A percentile compares a stretch with the other conserved stretches of the same genome.
phyloP scores from a whole-genome alignment of 2,113 vertebrate genomes.

The Lepisosteus oculatus region DNA sequence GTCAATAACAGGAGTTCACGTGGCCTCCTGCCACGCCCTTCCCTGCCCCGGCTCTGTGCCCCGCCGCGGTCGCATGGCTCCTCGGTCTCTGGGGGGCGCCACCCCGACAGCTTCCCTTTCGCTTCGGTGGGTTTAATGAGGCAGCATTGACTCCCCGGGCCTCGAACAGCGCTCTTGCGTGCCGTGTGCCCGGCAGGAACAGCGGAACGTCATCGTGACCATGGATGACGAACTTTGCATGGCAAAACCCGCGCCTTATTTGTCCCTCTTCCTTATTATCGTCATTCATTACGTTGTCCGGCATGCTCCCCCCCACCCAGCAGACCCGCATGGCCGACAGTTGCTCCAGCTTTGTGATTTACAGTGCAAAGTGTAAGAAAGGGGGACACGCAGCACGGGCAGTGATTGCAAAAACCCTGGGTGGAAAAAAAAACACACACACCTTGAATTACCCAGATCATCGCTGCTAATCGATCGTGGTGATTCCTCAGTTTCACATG shows the following conservation, averaged over 20 bases:
- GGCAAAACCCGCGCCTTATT: background rate
- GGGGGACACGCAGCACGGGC: too few relatives aligned
- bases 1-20: conserved; percentile 7
- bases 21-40: background rate
- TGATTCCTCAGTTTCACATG: too few relatives aligned
- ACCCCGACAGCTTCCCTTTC: background rate
- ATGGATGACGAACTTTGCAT: background rate
- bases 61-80: background rate
- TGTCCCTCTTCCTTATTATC: background rate
- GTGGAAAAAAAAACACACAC: too few relatives aligned
- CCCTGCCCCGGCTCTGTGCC: background rate
- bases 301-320: too few relatives aligned
- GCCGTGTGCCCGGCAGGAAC: background rate
- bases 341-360: too few relatives aligned
- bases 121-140: background rate
- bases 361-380: too few relatives aligned
- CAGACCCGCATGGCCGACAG: too few relatives aligned
- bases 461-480: too few relatives aligned
- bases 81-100: background rate
- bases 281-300: background rate
- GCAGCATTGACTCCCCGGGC: background rate
- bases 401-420: too few relatives aligned
- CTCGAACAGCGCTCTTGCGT: background rate
- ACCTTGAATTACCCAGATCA: too few relatives aligned
- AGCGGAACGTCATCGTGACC: background rate